These are phyloP conservation scores for Amphipoea lucens DNA, from an alignment of 2,888 invertebrate genomes.

Conservation along the genomic window DNA sequence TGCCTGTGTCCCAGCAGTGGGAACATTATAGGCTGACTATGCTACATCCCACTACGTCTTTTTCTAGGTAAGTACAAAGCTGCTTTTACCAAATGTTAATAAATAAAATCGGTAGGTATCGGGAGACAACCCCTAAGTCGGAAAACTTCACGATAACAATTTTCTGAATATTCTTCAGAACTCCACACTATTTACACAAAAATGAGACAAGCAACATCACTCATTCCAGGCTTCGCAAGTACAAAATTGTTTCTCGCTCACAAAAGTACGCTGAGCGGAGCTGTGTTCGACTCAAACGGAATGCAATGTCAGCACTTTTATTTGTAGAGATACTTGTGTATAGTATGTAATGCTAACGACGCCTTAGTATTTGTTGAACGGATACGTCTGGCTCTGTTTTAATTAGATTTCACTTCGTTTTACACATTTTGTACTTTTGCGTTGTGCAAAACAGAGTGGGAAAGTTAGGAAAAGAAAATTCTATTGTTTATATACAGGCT, in stretches of 20 bases:
- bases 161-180: background rate
- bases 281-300: constrained; percentile 24
- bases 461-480: background rate
- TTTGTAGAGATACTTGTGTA: constrained; percentile 5
- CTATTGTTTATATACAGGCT: background rate
- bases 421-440: background rate
- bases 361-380: constrained; percentile 7
- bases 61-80: background rate
- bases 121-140: background rate
- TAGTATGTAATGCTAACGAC: background rate
- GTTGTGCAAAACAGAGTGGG: background rate
- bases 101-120: background rate
- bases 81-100: background rate
- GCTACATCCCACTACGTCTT: background rate
- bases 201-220: background rate
- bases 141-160: background rate
- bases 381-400: constrained; percentile 14
- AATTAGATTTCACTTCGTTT: constrained; percentile 29
- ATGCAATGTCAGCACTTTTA: constrained; percentile 37
- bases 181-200: background rate
- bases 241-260: constrained; percentile 31
- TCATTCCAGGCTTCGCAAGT: constrained; percentile 22
- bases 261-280: constrained; percentile 28
- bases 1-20: no score
- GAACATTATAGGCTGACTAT: no score